A percentile compares a stretch with the other conserved stretches of the same genome.
Conservation (phyloP, 2,113 vertebrate species). For the Campylomormyrus tamandua region DNA sequence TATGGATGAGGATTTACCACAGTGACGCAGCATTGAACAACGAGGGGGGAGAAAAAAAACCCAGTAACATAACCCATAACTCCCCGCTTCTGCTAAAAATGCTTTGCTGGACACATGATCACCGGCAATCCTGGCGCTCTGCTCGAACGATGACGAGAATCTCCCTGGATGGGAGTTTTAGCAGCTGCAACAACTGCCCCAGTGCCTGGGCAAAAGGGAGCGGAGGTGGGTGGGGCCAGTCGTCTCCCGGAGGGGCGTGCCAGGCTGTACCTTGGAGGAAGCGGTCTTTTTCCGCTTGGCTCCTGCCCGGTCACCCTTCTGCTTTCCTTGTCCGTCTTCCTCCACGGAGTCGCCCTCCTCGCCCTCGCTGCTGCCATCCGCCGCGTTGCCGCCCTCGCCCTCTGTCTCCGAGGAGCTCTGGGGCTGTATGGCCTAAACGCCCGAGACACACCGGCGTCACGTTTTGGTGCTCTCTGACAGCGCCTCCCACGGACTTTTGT, state of each 20-base stretch:
- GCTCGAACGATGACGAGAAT: background rate
- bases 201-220: background rate
- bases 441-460: background rate
- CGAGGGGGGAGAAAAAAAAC: background rate
- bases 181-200: background rate
- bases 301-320: conserved; percentile 80
- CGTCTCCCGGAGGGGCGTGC: background rate
- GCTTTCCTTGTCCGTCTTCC: conserved; percentile 79
- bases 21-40: background rate
- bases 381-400: conserved; percentile 78
- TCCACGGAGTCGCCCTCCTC: conserved; percentile 82
- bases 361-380: conserved; percentile 84
- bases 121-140: background rate
- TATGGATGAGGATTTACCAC: background rate
- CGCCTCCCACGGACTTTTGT: background rate
- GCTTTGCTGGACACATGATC: background rate
- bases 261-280: conserved; percentile 70
- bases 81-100: background rate
- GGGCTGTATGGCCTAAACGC: conserved; percentile 75
- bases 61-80: background rate
- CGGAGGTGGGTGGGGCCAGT: background rate
- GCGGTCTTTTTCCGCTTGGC: conserved; percentile 89
- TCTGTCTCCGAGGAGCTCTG: conserved; percentile 91
- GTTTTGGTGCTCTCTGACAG: background rate
- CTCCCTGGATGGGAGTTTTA: background rate